Evolutionary conservation across 37 sponge, comb jelly and placozoan species (phyloP).

Genomic region (Hormiphora californensis): DNA sequence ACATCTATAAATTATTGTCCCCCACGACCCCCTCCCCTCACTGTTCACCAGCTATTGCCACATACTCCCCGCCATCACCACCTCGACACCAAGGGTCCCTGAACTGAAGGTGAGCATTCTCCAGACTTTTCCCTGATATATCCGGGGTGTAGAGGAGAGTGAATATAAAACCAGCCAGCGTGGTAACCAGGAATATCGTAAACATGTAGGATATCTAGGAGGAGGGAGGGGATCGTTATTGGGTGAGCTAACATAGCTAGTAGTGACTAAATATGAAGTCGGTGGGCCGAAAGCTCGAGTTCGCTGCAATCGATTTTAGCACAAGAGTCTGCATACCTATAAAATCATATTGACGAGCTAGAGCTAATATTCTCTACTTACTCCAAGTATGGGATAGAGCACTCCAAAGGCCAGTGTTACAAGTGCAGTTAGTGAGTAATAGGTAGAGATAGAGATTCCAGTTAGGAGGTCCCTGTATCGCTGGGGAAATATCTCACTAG

Average conservation of each 20-base stretch:
- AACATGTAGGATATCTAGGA: slow-evolving; percentile 40
- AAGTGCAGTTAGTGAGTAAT: neutral
- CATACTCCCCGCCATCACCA: neutral
- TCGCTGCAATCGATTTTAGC: too few species aligned
- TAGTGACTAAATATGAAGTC: too few species aligned
- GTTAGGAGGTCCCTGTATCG: slow-evolving; percentile 17
- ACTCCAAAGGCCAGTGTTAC: neutral
- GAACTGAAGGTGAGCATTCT: neutral
- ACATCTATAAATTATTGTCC: neutral
- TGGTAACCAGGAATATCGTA: neutral
- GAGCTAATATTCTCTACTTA: too few species aligned
- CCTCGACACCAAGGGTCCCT: slow-evolving; percentile 12
- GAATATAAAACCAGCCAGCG: neutral
- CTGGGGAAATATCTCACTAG: slow-evolving; percentile 35
- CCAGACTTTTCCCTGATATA: neutral
- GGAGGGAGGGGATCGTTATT: neutral
- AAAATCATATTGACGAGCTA: too few species aligned
- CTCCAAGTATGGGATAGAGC: slow-evolving; percentile 7
- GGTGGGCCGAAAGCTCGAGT: too few species aligned
- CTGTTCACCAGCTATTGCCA: neutral
- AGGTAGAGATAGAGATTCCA: neutral
- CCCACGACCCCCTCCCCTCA: neutral
- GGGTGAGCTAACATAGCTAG: neutral
- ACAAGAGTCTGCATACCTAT: too few species aligned
- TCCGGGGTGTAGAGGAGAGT: neutral